Evolutionary conservation across 2,113 vertebrate genomes (phyloP).

Genomic region (Amazona guildingii): DNA sequence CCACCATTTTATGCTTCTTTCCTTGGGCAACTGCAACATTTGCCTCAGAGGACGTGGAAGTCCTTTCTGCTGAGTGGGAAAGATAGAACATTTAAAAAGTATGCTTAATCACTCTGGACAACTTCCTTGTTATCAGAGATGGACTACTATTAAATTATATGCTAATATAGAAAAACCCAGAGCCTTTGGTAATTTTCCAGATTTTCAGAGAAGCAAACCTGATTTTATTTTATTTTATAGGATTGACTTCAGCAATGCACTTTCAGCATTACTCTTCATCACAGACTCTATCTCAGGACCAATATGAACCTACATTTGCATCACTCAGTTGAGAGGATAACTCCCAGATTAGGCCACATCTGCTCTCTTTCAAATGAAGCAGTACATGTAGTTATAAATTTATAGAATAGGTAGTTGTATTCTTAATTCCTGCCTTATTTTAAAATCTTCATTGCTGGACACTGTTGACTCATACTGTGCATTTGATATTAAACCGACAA

Average conservation of each 20-base stretch:
- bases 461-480: not conserved
- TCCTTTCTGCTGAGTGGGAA: not conserved
- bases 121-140: not conserved
- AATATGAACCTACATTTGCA: not conserved
- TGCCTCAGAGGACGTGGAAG: not conserved
- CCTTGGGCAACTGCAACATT: not conserved
- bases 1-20: not conserved
- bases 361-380: not conserved
- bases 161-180: not conserved
- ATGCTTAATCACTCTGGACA: not conserved
- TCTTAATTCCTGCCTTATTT: not conserved
- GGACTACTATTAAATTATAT: not conserved
- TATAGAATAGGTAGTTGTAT: not conserved
- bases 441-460: not conserved
- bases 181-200: not conserved
- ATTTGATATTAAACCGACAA: not conserved
- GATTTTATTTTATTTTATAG: not conserved
- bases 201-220: not conserved
- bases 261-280: not conserved
- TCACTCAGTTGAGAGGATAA: not conserved
- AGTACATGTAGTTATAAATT: not conserved
- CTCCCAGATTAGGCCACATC: not conserved
- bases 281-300: not conserved
- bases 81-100: not conserved
- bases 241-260: not conserved